A percentile compares a stretch with the other conserved stretches of the same genome.
phyloP scores from a whole-genome alignment of 2,888 invertebrate genomes.

The Ichneumon xanthorius region DNA sequence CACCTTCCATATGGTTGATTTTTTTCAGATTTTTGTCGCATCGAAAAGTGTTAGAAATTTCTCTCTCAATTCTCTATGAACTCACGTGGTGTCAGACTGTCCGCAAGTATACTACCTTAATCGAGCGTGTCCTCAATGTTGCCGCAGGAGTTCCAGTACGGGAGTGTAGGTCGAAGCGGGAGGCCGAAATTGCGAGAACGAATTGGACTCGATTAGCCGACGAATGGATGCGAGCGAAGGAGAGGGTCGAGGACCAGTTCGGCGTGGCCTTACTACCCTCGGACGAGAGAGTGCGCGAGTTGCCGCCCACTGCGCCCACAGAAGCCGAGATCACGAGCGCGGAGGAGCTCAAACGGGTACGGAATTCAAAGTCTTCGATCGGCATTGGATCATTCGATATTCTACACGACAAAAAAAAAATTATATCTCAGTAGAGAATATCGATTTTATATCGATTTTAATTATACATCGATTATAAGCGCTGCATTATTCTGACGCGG shows the following conservation, averaged over 20 bases:
- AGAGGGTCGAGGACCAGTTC: slow-evolving; percentile 72
- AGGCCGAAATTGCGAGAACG: slow-evolving; percentile 75
- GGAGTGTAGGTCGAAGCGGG: slow-evolving; percentile 70
- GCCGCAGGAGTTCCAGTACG: slow-evolving; percentile 73
- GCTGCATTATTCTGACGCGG: neutral
- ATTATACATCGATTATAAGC: neutral
- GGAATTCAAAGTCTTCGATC: neutral
- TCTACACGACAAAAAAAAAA: too few species aligned
- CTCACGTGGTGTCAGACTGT: too few species aligned
- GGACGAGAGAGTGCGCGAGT: slow-evolving; percentile 72
- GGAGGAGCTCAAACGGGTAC: slow-evolving; percentile 76
- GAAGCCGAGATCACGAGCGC: slow-evolving; percentile 71
- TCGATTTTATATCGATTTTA: neutral
- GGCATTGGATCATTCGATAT: neutral
- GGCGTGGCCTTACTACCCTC: slow-evolving; percentile 78
- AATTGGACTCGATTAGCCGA: slow-evolving; percentile 82
- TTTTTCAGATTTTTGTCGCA: too few species aligned
- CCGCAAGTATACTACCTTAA: too few species aligned
- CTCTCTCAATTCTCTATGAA: too few species aligned
- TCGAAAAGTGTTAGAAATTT: too few species aligned
- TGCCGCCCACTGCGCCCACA: slow-evolving; percentile 75
- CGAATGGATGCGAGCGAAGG: slow-evolving; percentile 79
- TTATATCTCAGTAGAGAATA: neutral
- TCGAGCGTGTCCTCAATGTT: slow-evolving; percentile 4
- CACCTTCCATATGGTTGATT: too few species aligned